phyloP scores from a whole-genome alignment of 2,888 invertebrate genomes.

The Pseudococcus viburni region DNA sequence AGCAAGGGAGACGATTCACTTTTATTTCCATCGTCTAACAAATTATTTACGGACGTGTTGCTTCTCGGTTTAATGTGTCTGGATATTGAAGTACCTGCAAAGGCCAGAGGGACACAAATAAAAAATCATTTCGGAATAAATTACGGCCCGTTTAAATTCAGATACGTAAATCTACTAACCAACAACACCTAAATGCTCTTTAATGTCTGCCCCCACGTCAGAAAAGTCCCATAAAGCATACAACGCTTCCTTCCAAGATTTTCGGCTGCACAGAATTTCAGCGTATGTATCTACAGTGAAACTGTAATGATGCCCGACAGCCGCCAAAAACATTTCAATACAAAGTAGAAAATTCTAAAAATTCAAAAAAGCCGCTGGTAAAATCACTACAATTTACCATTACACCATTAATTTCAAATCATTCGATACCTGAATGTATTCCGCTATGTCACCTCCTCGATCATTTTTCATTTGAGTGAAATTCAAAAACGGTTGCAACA shows the following conservation, averaged over 20 bases:
- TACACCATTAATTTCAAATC: background rate
- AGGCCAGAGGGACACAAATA: background rate
- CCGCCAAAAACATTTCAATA: constrained; percentile 97
- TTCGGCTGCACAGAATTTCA: constrained; percentile 70
- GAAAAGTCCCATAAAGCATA: constrained; percentile 97
- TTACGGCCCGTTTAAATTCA: background rate
- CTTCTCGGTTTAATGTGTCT: constrained; percentile 24
- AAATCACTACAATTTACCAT: background rate
- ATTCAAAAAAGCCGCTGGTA: background rate
- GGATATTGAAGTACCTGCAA: constrained; percentile 51
- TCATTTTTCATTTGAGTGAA: constrained; percentile 72
- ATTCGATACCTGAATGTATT: constrained; percentile 81
- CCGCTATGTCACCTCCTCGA: constrained; percentile 71
- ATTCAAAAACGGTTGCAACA: constrained; percentile 84
- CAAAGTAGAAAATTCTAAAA: constrained; percentile 93
- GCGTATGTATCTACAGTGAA: constrained; percentile 91
- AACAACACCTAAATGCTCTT: constrained; percentile 83
- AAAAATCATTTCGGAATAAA: background rate
- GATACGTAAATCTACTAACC: constrained; percentile 53
- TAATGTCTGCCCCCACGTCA: constrained; percentile 92
- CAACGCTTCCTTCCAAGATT: constrained; percentile 83
- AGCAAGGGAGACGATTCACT: constrained; percentile 57
- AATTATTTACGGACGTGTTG: background rate
- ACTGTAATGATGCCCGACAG: constrained; percentile 94
- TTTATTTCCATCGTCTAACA: constrained; percentile 16